Base-by-base conservation (phyloP, 2,888 invertebrate genomes). In the Machimus rusticus region DNA sequence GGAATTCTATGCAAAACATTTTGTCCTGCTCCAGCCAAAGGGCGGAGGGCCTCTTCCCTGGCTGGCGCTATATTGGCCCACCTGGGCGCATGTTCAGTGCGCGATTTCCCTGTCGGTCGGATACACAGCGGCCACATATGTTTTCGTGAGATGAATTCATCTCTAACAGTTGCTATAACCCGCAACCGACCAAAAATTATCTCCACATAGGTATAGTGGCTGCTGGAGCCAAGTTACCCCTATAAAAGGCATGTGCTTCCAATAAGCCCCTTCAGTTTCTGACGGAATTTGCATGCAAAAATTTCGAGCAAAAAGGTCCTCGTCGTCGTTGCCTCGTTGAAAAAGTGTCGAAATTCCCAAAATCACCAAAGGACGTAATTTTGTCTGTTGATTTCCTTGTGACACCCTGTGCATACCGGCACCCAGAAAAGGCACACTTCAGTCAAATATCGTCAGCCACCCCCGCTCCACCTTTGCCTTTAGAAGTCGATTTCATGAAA, bases 211-310 rank as follows among this genome's bases (percentile, higher is more conserved):
- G 66, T 57, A 39, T 46, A 86, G 76, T 66, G 66, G 19, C 51
- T 77, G 77, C 74, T 87, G 86, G 85, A 84, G 85, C 81, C 86
- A 88, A 87, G 87, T 89, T 89, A 89, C 89, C 89, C 90, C 89
- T 90, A 90, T 90, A 90, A 90, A 90, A 90, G 90, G 90, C 90
- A 90, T 89, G 90, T 90, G 90, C 89, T 89, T 88, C 88, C 88
- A 66, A 89, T 89, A 90, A 90, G 89, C 89, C 88, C 89, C 89
- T 90, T 90, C 90, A 90, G 90, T 90, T 90, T 89, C 89, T 89
- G 90, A 90, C 89, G 89, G 90, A 90, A 90, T 90, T 90, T 90
- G 90, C 89, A 90, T 90, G 90, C 89, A 89, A 89, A 89, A 89
- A 88, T 89, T 89, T 89, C 89, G 87, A 89, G 88, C 74, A 46